A percentile compares a stretch with the other conserved stretches of the same genome.
Conservation (phyloP, 1,140 invertebrate species). For the Lucilia sericata region DNA sequence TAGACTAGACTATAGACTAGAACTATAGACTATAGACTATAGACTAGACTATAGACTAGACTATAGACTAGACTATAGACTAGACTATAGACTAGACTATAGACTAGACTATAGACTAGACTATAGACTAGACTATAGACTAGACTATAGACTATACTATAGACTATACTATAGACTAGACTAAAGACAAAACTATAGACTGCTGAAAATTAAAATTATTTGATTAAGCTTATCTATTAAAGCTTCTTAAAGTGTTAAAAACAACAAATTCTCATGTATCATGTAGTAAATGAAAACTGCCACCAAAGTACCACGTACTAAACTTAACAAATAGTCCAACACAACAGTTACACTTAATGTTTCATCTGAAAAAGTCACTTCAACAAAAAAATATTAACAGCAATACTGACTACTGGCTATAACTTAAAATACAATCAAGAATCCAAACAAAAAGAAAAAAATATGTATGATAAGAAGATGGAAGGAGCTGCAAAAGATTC, state of each 20-base stretch:
- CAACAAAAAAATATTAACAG: background rate
- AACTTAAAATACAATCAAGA: slow-evolving; percentile 1
- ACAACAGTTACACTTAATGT: slow-evolving; percentile 27
- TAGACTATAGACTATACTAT: no score
- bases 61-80: no score
- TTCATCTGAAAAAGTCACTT: background rate
- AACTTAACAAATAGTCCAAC: slow-evolving; percentile 39
- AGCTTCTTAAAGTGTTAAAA: slow-evolving; percentile 12
- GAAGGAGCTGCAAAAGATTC: slow-evolving; percentile 45
- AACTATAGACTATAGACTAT: no score
- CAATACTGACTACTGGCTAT: background rate
- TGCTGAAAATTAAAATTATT: background rate
- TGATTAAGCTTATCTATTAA: slow-evolving; percentile 19
- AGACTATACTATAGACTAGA: no score
- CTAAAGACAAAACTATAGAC: no score
- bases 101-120: no score
- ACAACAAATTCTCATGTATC: background rate
- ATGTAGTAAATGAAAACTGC: slow-evolving; percentile 15
- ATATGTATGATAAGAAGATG: slow-evolving; percentile 48
- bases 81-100: no score
- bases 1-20: no score
- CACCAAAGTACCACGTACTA: slow-evolving; percentile 20
- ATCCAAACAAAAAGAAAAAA: background rate
- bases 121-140: no score
- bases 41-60: no score